phyloP scores from a whole-genome alignment of 2,113 vertebrate species.

The Vicugna pacos region DNA sequence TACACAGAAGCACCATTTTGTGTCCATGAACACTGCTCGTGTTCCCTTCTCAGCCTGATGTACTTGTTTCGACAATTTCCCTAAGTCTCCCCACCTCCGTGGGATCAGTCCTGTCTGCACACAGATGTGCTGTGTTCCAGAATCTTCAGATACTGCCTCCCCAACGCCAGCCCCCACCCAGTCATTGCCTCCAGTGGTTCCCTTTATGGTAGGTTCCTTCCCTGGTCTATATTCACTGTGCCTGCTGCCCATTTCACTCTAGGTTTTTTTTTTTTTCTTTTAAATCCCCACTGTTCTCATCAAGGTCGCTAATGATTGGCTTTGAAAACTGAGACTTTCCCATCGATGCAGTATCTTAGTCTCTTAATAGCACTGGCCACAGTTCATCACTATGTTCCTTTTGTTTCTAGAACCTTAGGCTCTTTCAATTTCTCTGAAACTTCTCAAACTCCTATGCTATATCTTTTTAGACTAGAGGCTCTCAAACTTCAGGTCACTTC shows the following conservation, averaged over 20 bases:
- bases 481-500: neutral
- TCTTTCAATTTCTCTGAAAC: neutral
- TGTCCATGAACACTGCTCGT: accelerated
- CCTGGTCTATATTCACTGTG: accelerated
- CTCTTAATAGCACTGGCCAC: accelerated
- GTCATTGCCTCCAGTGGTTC: accelerated
- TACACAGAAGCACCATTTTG: accelerated
- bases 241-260: neutral
- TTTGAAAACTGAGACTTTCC: neutral
- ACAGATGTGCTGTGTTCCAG: accelerated
- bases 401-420: neutral
- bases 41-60: neutral
- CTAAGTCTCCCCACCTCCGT: accelerated
- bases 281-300: neutral
- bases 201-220: accelerated
- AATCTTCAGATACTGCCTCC: accelerated
- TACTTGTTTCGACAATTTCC: accelerated
- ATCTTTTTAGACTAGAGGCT: neutral
- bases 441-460: neutral
- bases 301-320: accelerated
- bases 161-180: accelerated
- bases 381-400: accelerated
- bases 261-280: neutral
- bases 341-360: accelerated
- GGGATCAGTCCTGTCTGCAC: neutral